phyloP scores from a whole-genome alignment of 2,113 vertebrate species.

The Mormoops blainvillei region DNA sequence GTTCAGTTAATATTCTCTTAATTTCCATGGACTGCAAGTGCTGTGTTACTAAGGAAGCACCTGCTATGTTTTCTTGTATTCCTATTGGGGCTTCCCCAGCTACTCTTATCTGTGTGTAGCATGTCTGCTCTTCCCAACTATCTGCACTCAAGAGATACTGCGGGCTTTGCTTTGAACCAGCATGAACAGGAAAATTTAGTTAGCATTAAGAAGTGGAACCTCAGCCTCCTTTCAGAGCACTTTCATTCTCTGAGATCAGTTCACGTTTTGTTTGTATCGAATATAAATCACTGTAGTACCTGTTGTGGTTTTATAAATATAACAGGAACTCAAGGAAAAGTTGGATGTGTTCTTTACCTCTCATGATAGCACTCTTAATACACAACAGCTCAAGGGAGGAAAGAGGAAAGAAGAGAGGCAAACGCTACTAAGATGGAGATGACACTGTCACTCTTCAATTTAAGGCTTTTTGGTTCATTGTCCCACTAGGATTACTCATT shows the following conservation, averaged over 20 bases:
- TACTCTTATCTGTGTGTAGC: not conserved
- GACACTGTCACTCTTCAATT: not conserved
- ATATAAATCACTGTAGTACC: not conserved
- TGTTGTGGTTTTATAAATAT: not conserved
- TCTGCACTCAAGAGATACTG: not conserved
- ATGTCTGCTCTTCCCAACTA: not conserved
- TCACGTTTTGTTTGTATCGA: not conserved
- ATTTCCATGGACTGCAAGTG: not conserved
- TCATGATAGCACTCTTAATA: not conserved
- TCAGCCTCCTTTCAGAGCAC: not conserved
- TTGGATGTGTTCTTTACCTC: not conserved
- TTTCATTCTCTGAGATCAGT: not conserved
- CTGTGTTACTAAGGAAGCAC: not conserved
- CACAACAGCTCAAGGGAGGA: not conserved
- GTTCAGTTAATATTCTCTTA: not conserved
- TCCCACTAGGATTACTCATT: not conserved
- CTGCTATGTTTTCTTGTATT: not conserved
- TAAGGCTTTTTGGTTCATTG: not conserved
- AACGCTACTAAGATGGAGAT: not conserved
- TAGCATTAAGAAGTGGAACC: not conserved
- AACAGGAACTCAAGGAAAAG: not conserved
- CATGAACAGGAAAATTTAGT: not conserved
- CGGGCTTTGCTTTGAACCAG: not conserved
- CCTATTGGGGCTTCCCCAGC: not conserved
- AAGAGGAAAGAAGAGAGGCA: not conserved